Evolutionary conservation across 1,140 invertebrate species (phyloP), one percentile per base, ranked within the genome.

Genomic region (Alviniconcha marisindica): DNA sequence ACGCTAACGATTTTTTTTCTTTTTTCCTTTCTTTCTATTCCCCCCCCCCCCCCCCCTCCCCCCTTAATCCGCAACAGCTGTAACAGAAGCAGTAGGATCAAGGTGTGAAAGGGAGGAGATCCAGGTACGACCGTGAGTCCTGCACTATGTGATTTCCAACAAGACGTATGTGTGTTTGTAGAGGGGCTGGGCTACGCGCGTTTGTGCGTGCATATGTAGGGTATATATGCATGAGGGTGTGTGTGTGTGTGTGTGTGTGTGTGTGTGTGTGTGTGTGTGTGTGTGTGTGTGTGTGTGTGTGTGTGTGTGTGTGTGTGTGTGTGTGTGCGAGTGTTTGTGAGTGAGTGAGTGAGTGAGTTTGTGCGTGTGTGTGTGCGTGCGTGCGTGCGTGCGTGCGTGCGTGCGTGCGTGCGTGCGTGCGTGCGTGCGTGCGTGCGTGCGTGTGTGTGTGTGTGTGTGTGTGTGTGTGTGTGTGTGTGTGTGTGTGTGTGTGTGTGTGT

Each of bases 251-350:
- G 63, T 33, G 33, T 33, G 33, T n/a, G 33, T 28, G 63, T 28
- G 63, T 69, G 63, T 69, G 24, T 69, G 63, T 69, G 63, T 69
- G 63, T 28, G 63, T 28, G 63, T 69, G 63, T 28, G 63, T n/a
- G 24, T n/a, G 63, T n/a, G 63, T 69, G 33, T n/a, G 63, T n/a
- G 63, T 12, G 24, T n/a, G 33, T n/a, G 63, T 12, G 63, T 33
- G 24, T n/a, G 33, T 10, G 63, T n/a, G 63, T 69, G 63, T n/a
- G 33, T 69, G 33, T 28, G n/a, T 7, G 31, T 14, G n/a, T 10
- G 31, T 12, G 10, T 14, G 5, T 7, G 63, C 5, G 63, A n/a
- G n/a, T 28, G 10, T 33, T 7, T 66, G 7, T 10, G 63, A 66
- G 7, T 7, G 63, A 28, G n/a, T 66, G 10, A 28, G 63, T 18